phyloP scores from a whole-genome alignment of 2,797 vertebrate genomes.

The Oreonectes daqikongensis region DNA sequence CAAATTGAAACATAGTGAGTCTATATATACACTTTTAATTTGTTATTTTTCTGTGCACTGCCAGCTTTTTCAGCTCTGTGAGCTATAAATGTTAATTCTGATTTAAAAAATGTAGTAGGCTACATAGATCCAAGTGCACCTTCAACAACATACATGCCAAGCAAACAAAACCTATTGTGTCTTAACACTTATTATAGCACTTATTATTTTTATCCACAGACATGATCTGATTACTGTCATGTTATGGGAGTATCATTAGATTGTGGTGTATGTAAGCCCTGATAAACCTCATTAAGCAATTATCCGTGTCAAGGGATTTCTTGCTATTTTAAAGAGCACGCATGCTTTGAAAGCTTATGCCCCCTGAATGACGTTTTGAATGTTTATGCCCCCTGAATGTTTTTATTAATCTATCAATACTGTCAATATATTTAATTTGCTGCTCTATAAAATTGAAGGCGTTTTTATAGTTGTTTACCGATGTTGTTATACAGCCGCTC shows the following conservation, averaged over 20 bases:
- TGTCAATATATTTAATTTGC: slow-evolving; percentile 22
- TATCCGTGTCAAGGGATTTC: neutral
- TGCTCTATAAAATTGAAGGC: slow-evolving; percentile 10
- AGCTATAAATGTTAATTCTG: too few relatives aligned
- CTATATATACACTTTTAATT: too few relatives aligned
- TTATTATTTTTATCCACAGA: neutral
- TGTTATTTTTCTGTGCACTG: too few relatives aligned
- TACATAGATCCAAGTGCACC: too few relatives aligned
- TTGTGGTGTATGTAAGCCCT: neutral
- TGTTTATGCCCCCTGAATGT: neutral
- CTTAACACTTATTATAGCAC: neutral
- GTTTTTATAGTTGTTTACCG: neutral
- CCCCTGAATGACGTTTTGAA: neutral
- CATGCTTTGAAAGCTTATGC: neutral
- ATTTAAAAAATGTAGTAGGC: too few relatives aligned
- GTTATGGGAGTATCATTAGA: slow-evolving; percentile 3
- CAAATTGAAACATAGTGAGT: too few relatives aligned
- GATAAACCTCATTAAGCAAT: slow-evolving; percentile 32
- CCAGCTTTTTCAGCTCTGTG: too few relatives aligned
- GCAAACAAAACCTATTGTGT: too few relatives aligned
- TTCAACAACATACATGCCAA: neutral
- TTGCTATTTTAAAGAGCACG: neutral
- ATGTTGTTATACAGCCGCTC: slow-evolving; percentile 13
- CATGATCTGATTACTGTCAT: slow-evolving; percentile 12
- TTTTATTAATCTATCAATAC: slow-evolving; percentile 39